Evolutionary conservation across 2,113 vertebrate species (phyloP), one percentile per base, ranked within the genome.

Genomic region (Rhynchomys soricoides): DNA sequence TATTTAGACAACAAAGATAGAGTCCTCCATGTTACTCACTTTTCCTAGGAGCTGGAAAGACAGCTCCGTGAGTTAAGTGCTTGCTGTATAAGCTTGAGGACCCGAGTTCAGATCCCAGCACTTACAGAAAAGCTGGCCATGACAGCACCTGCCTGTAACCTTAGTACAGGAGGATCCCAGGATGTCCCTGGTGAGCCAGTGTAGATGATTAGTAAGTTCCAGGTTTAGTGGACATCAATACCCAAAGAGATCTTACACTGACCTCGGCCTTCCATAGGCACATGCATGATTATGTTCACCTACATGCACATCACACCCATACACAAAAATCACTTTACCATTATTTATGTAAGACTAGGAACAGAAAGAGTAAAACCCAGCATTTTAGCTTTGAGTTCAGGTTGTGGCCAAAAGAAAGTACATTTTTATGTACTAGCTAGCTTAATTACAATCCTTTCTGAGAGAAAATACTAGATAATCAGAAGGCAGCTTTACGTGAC

Each of bases 401-500:
- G n/a, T 43, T 78, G 24, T 92, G 13, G 7, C 59, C 52, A 70
- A 93, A 89, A 94, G 70, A 74, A 89, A 93, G 94, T 45, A 59
- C 1, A 74, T 59, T 89, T 59, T 59, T 74, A 74, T 89, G 26
- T 57, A 59, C 24, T 40, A 74, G 52, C 2, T 88, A 90, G 70
- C 75, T 85, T 86, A 96, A 87, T 92, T 89, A 77, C 4, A 86
- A 43, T 57, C 21, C 13, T 83, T 90, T 79, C 55, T 90, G 64
- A 26, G 37, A 81, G 26, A 94, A 96, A 95, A 89, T 59, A 87
- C 43, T 79, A 96, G 55, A 92, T 85, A 87, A 82, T 78, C 37
- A 90, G n/a, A 88, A 70, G 9, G 55, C 37, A 29, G 45, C n/a
- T 93, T 94, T n/a, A 95, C 15, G 90, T 87, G 55, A 64, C 31